phyloP scores from a whole-genome alignment of 2,888 invertebrate genomes.

The Meiosimyza platycephala region DNA sequence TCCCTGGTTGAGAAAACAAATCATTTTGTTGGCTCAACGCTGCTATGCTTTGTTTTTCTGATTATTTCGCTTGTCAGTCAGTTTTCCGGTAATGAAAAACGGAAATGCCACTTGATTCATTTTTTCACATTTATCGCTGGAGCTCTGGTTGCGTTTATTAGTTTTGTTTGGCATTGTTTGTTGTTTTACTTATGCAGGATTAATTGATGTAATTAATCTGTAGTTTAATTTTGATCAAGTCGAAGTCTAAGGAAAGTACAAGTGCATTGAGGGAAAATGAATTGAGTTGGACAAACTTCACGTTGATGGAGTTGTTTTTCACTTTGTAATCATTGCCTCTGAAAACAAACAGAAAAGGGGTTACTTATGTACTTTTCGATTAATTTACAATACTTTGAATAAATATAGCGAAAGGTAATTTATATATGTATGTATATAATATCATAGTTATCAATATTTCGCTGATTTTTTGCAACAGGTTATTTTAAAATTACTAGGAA shows the following conservation, averaged over 20 bases:
- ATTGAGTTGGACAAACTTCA: constrained; percentile 14
- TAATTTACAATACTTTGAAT: constrained; percentile 16
- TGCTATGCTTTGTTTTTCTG: constrained; percentile 29
- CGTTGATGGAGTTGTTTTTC: constrained; percentile 58
- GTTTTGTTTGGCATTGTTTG: constrained; percentile 49
- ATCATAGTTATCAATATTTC: too few relatives aligned
- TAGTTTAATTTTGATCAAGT: constrained; percentile 50
- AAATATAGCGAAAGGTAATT: too few relatives aligned
- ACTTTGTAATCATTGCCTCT: constrained; percentile 45
- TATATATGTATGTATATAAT: too few relatives aligned
- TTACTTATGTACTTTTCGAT: constrained; percentile 15
- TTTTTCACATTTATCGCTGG: constrained; percentile 30
- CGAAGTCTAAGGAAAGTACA: not conserved
- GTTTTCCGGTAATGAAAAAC: constrained; percentile 61
- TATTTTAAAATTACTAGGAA: too few relatives aligned
- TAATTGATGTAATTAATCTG: constrained; percentile 67
- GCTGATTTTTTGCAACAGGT: too few relatives aligned
- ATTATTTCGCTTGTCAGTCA: constrained; percentile 45
- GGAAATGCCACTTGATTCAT: constrained; percentile 60
- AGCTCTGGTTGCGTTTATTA: constrained; percentile 36
- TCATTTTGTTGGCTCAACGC: constrained; percentile 37
- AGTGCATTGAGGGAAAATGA: not conserved
- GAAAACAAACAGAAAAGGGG: constrained; percentile 41
- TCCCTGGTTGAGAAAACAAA: constrained; percentile 37
- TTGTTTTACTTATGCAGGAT: constrained; percentile 53